A percentile compares a stretch with the other conserved stretches of the same genome.
Conservation (phyloP, 2,888 invertebrate species). For the Pyrgus malvae region DNA sequence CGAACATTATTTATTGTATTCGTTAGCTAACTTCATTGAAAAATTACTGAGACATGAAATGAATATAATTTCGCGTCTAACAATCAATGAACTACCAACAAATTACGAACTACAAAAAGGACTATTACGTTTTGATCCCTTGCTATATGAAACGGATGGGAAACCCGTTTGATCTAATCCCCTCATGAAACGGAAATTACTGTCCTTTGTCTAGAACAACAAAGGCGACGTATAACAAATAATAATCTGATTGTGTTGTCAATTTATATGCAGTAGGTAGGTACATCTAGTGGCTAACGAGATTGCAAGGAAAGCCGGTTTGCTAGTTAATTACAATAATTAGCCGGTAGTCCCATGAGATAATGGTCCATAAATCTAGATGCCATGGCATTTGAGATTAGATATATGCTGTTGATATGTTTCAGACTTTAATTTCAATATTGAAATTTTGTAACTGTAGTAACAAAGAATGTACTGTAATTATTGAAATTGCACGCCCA, state of each 20-base stretch:
- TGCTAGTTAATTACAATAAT: constrained; percentile 14
- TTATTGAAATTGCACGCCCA: too few species aligned
- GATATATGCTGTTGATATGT: too few species aligned
- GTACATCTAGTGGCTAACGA: neutral
- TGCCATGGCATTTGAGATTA: constrained; percentile 9
- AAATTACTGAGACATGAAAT: too few species aligned
- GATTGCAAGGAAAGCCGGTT: neutral
- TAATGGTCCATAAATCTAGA: constrained; percentile 9
- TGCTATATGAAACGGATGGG: neutral
- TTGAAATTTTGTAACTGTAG: too few species aligned
- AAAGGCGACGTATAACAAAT: neutral
- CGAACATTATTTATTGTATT: too few species aligned
- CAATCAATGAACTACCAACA: too few species aligned
- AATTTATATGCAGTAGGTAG: neutral
- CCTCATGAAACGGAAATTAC: constrained; percentile 14
- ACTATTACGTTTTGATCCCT: too few species aligned
- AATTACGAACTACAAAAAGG: too few species aligned
- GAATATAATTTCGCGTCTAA: too few species aligned
- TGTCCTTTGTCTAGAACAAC: neutral
- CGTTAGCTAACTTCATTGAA: too few species aligned
- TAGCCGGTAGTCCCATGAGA: constrained; percentile 6
- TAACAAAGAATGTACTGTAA: too few species aligned
- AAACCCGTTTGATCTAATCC: neutral
- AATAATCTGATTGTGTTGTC: neutral
- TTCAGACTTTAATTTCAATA: too few species aligned